Evolutionary conservation across 1,140 invertebrate genomes (phyloP), one percentile per base, ranked within the genome.

Genomic region (Trachymyrmex cornetzi): DNA sequence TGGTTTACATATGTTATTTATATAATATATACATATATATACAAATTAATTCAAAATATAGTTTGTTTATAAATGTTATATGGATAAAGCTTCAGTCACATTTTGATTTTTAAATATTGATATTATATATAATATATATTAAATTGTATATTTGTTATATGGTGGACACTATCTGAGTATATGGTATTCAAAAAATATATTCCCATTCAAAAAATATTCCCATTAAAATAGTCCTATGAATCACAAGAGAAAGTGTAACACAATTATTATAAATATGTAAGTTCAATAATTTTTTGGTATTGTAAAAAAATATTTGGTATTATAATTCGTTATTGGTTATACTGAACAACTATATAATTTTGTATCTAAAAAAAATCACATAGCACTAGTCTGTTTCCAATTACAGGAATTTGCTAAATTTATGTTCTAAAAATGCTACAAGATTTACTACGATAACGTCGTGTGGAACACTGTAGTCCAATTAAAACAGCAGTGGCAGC

Each of bases 11-110:
- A 74, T 72, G 30, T 77, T 61, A 34, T 44, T 34, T 82, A 50
- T 50, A 50, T 16, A 74, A 74, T 50, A 16, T 63, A 75, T 38
- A 84, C 27, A 64, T 57, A 75, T 74, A 82, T 55, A 80, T 69
- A 81, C 22, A 71, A 81, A 81, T 81, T 19, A 80, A 64, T 79
- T 79, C n/a, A 81, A 71, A 81, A 71, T 81, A 19, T 71, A 22
- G 1, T 48, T 16, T 30, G 27, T 24, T 84, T 27, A 84, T 34
- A 84, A 50, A 74, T 19, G 9, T 61, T 3, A 44, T 44, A 74
- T 3, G 55, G 12, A 72, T 38, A 80, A 48, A 69, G 27, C 19
- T 53, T 67, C 38, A 61, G 69, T 48, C 55, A 72, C 55, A 72
- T 19, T 27, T 59, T 61, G n/a, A 72, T 72, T n/a, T 74, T 74